These are phyloP conservation scores for Drosophila bocqueti DNA, from an alignment of 1,140 invertebrate genomes.

Conservation along the genomic window DNA sequence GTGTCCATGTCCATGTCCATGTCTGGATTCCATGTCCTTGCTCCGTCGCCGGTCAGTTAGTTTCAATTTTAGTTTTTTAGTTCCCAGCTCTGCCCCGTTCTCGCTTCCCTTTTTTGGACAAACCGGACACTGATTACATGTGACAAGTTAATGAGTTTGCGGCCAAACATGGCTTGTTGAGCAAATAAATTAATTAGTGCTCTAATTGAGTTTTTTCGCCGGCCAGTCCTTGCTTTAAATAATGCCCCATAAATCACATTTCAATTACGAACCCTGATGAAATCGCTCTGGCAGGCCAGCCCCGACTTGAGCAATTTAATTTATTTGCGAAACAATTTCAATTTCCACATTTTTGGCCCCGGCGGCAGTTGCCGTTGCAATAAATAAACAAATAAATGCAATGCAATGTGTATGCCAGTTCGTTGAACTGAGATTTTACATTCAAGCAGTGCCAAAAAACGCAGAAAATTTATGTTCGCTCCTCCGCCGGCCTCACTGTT, in stretches of 20 bases:
- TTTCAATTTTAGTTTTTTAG: conserved; percentile 82
- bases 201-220: conserved; percentile 71
- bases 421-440: conserved; percentile 46
- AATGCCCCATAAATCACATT: conserved; percentile 62
- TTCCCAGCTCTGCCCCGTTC: conserved; percentile 38
- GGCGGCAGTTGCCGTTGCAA: conserved; percentile 15
- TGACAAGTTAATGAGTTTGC: conserved; percentile 83
- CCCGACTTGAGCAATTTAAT: conserved; percentile 53
- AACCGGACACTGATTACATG: conserved; percentile 76
- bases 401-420: conserved; percentile 28
- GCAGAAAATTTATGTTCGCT: conserved; percentile 63
- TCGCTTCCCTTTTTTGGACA: conserved; percentile 21
- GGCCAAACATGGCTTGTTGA: conserved; percentile 80
- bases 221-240: conserved; percentile 47
- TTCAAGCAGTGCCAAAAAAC: conserved; percentile 48
- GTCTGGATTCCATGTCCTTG: conserved; percentile 44
- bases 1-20: conserved; percentile 43
- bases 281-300: conserved; percentile 21
- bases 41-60: conserved; percentile 70
- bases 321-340: conserved; percentile 52
- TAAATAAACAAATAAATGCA: conserved; percentile 47
- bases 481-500: conserved; percentile 15
- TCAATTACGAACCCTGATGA: conserved; percentile 48
- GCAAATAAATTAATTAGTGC: conserved; percentile 81
- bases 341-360: conserved; percentile 30